Conservation (phyloP, 1,140 invertebrate genomes). For the Pararge aegeria region DNA sequence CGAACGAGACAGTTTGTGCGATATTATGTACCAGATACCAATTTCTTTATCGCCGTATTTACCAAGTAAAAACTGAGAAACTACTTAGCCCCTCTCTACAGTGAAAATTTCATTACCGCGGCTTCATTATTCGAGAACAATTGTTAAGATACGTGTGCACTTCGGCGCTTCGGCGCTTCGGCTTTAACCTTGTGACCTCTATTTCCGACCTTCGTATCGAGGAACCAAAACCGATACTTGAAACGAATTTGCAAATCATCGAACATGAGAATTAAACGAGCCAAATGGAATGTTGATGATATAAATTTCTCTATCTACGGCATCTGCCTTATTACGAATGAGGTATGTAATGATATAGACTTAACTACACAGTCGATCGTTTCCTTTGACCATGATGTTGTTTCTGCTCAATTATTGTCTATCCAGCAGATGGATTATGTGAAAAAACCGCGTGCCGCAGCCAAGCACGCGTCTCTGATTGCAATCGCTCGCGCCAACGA, state of each 20-base stretch:
- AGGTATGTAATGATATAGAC: conserved; percentile 26
- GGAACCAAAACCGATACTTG: conserved; percentile 28
- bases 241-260: conserved; percentile 43
- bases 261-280: conserved; percentile 29
- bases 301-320: conserved; percentile 32
- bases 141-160: conserved; percentile 43
- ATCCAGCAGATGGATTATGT: conserved; percentile 41
- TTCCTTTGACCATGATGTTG: conserved; percentile 41
- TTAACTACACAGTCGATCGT: conserved; percentile 41
- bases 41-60: too few relatives aligned
- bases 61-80: too few relatives aligned
- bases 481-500: conserved; percentile 13
- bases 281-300: conserved; percentile 32
- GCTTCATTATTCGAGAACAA: conserved; percentile 61
- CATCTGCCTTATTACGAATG: conserved; percentile 27
- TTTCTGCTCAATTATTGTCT: conserved; percentile 49
- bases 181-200: conserved; percentile 44
- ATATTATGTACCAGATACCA: too few relatives aligned
- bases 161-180: conserved; percentile 43
- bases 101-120: conserved; percentile 35
- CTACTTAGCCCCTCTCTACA: not conserved
- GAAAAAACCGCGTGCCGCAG: conserved; percentile 52
- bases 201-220: conserved; percentile 21
- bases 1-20: too few relatives aligned
- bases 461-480: conserved; percentile 34